Conservation (phyloP, 2,888 invertebrate species). For the Drosophila maculinotata region DNA sequence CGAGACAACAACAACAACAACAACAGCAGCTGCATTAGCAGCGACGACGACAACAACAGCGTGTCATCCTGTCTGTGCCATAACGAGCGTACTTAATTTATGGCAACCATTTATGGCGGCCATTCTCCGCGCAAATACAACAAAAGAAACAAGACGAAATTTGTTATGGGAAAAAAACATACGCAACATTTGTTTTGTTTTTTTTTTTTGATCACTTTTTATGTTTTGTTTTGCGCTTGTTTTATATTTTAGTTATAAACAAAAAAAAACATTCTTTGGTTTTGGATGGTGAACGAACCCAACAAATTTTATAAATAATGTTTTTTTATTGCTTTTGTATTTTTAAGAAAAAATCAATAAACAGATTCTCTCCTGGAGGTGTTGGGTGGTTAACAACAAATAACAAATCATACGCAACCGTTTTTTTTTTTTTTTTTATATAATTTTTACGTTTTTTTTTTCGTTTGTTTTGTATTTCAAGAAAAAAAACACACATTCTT, state of each 20-base stretch:
- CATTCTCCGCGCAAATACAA: conserved; percentile 23
- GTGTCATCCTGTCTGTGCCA: conserved; percentile 40
- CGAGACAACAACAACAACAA: conserved; percentile 13
- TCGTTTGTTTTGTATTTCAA: conserved; percentile 19
- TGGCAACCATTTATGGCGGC: conserved; percentile 36
- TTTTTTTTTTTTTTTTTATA: conserved; percentile 2
- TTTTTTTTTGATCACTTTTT: no score
- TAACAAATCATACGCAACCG: no score
- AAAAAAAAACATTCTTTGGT: no score
- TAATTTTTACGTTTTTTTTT: conserved; percentile 6
- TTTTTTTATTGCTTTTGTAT: no score
- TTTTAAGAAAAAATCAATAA: no score
- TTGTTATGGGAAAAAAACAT: not conserved
- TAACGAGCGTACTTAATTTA: conserved; percentile 39
- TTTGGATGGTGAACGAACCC: no score
- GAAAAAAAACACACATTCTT: conserved; percentile 11
- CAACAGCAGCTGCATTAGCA: conserved; percentile 5
- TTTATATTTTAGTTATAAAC: not conserved
- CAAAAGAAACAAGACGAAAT: conserved; percentile 7
- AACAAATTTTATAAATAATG: no score
- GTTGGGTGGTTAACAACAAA: no score
- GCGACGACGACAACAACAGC: conserved; percentile 7
- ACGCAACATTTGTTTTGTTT: conserved; percentile 4
- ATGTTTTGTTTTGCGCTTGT: not conserved
- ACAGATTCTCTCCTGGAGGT: no score